Conservation (phyloP, 2,888 invertebrate genomes). For the Cloeon dipterum region DNA sequence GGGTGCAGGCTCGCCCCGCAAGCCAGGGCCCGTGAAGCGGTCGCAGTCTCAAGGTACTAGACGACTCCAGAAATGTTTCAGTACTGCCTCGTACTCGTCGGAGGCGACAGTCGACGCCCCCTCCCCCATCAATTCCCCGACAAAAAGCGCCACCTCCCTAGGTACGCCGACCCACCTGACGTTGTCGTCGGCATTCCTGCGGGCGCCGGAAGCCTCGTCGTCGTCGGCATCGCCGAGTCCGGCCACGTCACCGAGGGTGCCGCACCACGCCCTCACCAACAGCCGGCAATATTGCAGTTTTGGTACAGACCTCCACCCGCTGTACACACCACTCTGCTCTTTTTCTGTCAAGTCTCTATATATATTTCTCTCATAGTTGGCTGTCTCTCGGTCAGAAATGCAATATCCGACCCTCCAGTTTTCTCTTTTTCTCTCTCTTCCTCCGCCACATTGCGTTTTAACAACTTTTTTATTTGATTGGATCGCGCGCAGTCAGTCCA, state of each 20-base stretch:
- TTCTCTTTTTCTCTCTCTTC: constrained; percentile 1
- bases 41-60: constrained; percentile 85
- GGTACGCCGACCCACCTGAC: background rate
- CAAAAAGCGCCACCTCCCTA: background rate
- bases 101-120: constrained; percentile 8
- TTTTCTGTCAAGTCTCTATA: too few species aligned
- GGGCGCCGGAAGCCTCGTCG: constrained; percentile 14
- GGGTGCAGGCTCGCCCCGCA: constrained; percentile 12
- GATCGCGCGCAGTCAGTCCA: too few species aligned
- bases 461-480: constrained; percentile 7
- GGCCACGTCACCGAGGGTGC: constrained; percentile 16
- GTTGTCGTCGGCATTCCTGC: constrained; percentile 16
- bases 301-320: constrained; percentile 30
- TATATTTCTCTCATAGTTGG: too few species aligned
- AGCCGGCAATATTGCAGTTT: constrained; percentile 77
- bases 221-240: constrained; percentile 17
- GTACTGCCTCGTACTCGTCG: constrained; percentile 65
- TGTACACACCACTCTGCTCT: too few species aligned
- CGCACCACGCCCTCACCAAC: background rate
- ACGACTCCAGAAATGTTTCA: constrained; percentile 77
- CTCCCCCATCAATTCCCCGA: background rate
- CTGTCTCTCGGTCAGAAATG: constrained; percentile 4
- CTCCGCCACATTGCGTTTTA: constrained; percentile 3
- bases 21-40: constrained; percentile 47
- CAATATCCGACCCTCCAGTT: background rate